Conservation (phyloP, 2,113 vertebrate genomes). For the Gallinago media region DNA sequence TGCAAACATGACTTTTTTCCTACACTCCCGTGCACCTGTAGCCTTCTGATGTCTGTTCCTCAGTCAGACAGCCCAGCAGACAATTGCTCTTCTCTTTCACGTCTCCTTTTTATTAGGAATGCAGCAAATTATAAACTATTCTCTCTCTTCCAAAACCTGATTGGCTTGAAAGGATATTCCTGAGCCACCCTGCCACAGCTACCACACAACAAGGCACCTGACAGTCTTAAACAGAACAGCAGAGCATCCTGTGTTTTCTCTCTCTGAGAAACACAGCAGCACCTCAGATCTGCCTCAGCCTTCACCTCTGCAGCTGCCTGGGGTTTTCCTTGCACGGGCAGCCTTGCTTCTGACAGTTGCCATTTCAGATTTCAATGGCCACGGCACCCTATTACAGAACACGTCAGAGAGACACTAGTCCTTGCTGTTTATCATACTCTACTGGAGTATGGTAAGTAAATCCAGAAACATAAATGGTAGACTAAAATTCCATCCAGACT, state of each 20-base stretch:
- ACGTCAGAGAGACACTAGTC: not conserved
- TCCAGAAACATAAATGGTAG: not conserved
- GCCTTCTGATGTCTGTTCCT: not conserved
- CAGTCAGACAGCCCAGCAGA: not conserved
- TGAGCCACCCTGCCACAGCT: not conserved
- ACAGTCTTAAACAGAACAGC: rapidly evolving
- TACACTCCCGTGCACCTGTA: not conserved
- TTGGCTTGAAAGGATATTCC: not conserved
- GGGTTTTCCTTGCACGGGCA: not conserved
- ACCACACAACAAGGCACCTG: not conserved
- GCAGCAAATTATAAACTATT: not conserved
- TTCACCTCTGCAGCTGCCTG: not conserved
- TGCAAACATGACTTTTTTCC: not conserved
- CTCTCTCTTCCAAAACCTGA: not conserved
- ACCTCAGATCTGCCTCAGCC: not conserved
- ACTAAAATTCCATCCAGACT: not conserved
- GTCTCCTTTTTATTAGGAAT: not conserved
- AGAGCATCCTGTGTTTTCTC: not conserved
- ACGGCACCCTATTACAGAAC: not conserved
- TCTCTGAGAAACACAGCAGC: not conserved
- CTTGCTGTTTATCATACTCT: not conserved
- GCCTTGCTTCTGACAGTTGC: not conserved
- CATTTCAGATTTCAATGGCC: not conserved
- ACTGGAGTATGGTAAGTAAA: not conserved
- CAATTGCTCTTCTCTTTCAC: not conserved